Conservation (phyloP, 2,888 invertebrate species). For the Embidobia sp. region DNA sequence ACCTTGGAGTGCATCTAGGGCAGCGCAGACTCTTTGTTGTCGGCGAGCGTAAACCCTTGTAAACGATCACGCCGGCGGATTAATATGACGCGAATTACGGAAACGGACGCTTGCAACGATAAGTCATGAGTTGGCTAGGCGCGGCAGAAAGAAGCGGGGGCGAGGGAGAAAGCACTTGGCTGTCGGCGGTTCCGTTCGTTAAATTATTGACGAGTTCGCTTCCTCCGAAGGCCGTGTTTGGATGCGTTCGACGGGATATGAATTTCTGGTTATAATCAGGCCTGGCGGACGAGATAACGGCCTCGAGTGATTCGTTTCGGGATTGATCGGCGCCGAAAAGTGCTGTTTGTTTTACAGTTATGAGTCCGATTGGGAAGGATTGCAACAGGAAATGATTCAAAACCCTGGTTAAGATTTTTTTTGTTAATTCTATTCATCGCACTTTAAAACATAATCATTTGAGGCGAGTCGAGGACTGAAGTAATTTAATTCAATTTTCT, state of each 20-base stretch:
- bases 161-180: slow-evolving; percentile 1
- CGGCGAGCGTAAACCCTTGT: slow-evolving; percentile 21
- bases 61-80: slow-evolving; percentile 25
- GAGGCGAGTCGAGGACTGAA: too few relatives aligned
- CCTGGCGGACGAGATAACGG: slow-evolving; percentile 15
- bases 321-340: not conserved
- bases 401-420: too few relatives aligned
- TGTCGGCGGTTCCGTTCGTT: slow-evolving; percentile 9
- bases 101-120: slow-evolving; percentile 24
- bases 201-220: slow-evolving; percentile 27
- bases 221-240: slow-evolving; percentile 6
- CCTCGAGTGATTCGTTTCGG: slow-evolving; percentile 11
- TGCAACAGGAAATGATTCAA: too few relatives aligned
- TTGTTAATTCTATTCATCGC: too few relatives aligned
- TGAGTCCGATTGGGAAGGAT: too few relatives aligned
- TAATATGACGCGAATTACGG: slow-evolving; percentile 30
- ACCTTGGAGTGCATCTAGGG: not conserved
- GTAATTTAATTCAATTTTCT: too few relatives aligned
- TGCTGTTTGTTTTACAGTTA: too few relatives aligned
- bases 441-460: too few relatives aligned
- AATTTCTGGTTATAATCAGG: slow-evolving; percentile 24
- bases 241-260: slow-evolving; percentile 17
- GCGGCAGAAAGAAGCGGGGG: not conserved
- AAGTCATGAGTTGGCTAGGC: slow-evolving; percentile 4
- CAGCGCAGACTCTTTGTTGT: not conserved